Conservation (phyloP, 2,888 invertebrate genomes). For the Noctua comes region DNA sequence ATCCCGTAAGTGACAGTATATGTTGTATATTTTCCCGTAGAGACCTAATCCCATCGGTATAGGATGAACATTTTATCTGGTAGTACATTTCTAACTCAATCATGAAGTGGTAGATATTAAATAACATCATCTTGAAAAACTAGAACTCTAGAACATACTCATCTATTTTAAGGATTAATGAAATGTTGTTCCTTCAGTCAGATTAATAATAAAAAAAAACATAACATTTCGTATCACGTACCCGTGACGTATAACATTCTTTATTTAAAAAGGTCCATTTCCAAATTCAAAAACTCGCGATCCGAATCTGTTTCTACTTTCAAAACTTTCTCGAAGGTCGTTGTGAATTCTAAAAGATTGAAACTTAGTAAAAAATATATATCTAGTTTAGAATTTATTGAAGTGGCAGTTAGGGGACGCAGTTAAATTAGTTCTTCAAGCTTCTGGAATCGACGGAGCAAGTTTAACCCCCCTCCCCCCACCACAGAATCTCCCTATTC, state of each 20-base stretch:
- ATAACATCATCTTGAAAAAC: not conserved
- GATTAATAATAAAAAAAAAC: not conserved
- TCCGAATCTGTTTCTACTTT: conserved; percentile 33
- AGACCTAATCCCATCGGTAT: not conserved
- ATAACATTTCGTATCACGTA: not conserved
- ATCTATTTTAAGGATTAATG: not conserved
- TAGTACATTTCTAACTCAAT: not conserved
- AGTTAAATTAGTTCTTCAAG: conserved; percentile 89
- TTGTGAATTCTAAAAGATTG: conserved; percentile 62
- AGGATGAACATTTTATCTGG: not conserved
- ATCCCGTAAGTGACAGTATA: no score
- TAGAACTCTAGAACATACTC: not conserved
- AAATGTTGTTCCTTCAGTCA: not conserved
- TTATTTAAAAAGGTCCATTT: not conserved
- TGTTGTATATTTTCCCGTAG: not conserved
- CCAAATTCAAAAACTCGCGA: conserved; percentile 17
- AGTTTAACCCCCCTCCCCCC: conserved; percentile 77
- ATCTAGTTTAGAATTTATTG: conserved; percentile 85
- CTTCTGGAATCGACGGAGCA: conserved; percentile 87
- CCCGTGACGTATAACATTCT: not conserved
- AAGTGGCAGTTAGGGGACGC: conserved; percentile 86
- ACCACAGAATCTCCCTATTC: conserved; percentile 70
- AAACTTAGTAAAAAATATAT: conserved; percentile 68
- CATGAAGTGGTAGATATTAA: not conserved
- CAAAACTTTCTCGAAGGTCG: conserved; percentile 36